These are phyloP conservation scores for Chaunax sp. DNA, from an alignment of 2,797 vertebrate genomes.

Conservation along the genomic window DNA sequence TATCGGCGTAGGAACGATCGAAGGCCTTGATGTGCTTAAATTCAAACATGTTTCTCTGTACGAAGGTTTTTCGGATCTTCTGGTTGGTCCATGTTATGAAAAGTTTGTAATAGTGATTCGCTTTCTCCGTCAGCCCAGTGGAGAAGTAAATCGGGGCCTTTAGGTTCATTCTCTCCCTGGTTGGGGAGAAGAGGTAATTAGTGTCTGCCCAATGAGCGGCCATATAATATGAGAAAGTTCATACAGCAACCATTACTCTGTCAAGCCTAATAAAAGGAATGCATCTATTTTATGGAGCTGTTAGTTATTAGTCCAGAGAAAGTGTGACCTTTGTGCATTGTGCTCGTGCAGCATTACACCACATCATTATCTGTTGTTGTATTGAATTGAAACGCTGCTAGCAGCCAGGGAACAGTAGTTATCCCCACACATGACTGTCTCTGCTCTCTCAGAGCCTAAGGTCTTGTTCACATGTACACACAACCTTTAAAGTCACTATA, in stretches of 20 bases:
- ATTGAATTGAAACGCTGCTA: conserved; percentile 15
- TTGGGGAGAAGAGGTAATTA: conserved; percentile 21
- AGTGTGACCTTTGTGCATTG: conserved; percentile 2
- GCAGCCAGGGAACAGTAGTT: not conserved
- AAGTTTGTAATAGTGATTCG: conserved; percentile 99
- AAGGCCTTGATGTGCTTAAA: conserved; percentile 99
- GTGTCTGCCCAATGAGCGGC: not conserved
- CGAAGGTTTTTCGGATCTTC: conserved; percentile 98
- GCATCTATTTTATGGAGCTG: conserved; percentile 2
- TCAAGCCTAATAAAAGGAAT: conserved; percentile 14
- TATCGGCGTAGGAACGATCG: conserved; percentile 94
- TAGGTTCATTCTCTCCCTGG: conserved; percentile 97
- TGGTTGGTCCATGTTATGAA: conserved; percentile 99
- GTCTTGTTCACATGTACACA: no score
- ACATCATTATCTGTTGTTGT: not conserved
- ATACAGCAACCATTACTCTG: conserved; percentile 15
- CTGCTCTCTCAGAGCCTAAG: not conserved
- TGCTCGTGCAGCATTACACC: conserved; percentile 21
- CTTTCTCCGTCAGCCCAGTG: conserved; percentile 97
- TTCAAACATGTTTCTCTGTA: conserved; percentile 99
- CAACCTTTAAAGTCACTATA: no score
- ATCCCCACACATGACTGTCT: not conserved
- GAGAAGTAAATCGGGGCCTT: conserved; percentile 99
- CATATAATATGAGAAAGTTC: no score
- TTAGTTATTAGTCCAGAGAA: conserved; percentile 5